Conservation (phyloP, 1,140 invertebrate species). For the Drosophila pectinifera region DNA sequence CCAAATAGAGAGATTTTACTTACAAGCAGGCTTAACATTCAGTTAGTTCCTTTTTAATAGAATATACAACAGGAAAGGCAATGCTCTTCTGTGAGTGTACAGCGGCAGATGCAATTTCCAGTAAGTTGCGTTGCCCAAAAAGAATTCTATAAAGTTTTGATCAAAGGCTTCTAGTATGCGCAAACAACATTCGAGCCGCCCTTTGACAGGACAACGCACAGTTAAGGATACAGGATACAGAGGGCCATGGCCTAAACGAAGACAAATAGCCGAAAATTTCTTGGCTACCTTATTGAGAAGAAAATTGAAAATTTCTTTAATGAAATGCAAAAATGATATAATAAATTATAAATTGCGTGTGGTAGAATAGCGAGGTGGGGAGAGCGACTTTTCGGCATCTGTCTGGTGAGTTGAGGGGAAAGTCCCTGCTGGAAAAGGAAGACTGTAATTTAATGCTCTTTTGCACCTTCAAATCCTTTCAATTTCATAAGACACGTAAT, state of each 20-base stretch:
- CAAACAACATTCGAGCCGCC: conserved; percentile 39
- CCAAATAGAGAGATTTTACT: too few species aligned
- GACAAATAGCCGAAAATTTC: conserved; percentile 75
- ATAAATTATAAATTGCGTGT: conserved; percentile 49
- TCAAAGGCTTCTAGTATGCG: conserved; percentile 49
- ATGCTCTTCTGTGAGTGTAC: not conserved
- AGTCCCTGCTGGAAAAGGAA: conserved; percentile 41
- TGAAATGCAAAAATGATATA: conserved; percentile 65
- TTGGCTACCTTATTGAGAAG: conserved; percentile 71
- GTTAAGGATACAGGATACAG: conserved; percentile 15
- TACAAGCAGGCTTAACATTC: not conserved
- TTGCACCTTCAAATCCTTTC: conserved; percentile 75
- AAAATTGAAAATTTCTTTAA: conserved; percentile 78
- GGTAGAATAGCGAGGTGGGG: conserved; percentile 1
- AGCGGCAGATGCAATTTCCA: conserved; percentile 22
- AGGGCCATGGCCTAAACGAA: conserved; percentile 51
- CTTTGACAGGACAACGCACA: conserved; percentile 36
- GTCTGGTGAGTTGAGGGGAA: conserved; percentile 31
- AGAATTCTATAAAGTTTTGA: conserved; percentile 42
- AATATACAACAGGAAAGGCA: too few species aligned
- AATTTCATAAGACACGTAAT: conserved; percentile 70
- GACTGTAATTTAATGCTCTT: conserved; percentile 77
- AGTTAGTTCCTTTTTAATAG: too few species aligned
- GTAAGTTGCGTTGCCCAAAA: conserved; percentile 25
- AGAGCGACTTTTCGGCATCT: conserved; percentile 7